These are phyloP conservation scores for Hepsetus odoe DNA, from an alignment of 2,113 vertebrate genomes.

Conservation along the genomic window DNA sequence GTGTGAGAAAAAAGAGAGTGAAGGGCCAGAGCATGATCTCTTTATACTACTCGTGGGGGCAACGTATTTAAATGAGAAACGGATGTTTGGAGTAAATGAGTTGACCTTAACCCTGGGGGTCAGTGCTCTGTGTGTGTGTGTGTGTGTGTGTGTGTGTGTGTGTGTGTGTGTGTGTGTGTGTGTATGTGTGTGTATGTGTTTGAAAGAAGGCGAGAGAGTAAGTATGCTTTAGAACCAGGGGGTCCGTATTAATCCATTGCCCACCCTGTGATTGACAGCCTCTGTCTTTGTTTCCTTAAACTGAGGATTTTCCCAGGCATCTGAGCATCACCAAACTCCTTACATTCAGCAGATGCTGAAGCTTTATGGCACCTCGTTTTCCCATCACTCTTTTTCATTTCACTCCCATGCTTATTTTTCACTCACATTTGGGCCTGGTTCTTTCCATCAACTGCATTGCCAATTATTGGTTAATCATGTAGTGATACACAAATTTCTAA, in stretches of 20 bases:
- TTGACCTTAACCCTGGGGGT: conserved; percentile 81
- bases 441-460: background rate
- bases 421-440: background rate
- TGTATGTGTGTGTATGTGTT: conserved; percentile 5
- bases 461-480: background rate
- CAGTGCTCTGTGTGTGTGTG: conserved; percentile 60
- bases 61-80: conserved; percentile 80
- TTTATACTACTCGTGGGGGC: conserved; percentile 69
- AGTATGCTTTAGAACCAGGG: conserved; percentile 28
- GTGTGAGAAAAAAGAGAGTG: conserved; percentile 59
- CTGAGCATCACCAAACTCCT: conserved; percentile 39
- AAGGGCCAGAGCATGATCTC: conserved; percentile 64
- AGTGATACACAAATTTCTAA: background rate
- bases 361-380: conserved; percentile 40
- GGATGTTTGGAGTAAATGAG: conserved; percentile 75
- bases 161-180: conserved; percentile 33
- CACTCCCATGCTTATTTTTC: background rate
- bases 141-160: conserved; percentile 47
- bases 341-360: conserved; percentile 40
- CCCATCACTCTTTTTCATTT: conserved; percentile 14
- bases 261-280: conserved; percentile 72
- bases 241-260: conserved; percentile 58
- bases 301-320: conserved; percentile 73
- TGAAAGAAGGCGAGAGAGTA: conserved; percentile 24
- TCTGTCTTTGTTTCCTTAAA: conserved; percentile 69